Conservation (phyloP, 2,888 invertebrate genomes). For the Tipula confusa region DNA sequence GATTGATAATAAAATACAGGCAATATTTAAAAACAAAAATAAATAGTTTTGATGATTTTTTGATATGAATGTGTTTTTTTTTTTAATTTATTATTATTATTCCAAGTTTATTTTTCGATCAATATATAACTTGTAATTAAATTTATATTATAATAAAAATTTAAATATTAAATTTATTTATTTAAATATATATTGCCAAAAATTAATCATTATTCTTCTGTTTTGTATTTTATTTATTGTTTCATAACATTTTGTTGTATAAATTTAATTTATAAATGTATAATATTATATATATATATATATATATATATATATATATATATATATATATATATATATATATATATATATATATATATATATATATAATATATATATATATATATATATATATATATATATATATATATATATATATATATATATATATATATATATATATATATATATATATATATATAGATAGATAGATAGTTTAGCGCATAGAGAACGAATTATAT, state of each 20-base stretch:
- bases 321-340: no score
- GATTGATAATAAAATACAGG: constrained; percentile 8
- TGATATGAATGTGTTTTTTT: constrained; percentile 14
- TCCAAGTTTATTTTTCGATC: background rate
- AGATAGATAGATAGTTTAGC: no score
- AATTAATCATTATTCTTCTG: background rate
- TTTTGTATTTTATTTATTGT: constrained; percentile 21
- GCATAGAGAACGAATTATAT: no score
- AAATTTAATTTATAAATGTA: background rate
- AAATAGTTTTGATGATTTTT: background rate
- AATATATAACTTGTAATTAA: background rate
- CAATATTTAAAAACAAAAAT: background rate
- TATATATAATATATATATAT: no score
- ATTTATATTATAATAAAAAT: background rate
- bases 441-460: no score
- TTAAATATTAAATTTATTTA: constrained; percentile 14
- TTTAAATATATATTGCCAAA: constrained; percentile 27
- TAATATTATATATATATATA: background rate
- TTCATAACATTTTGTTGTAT: constrained; percentile 20
- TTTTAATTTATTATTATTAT: background rate
- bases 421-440: no score
- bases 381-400: no score
- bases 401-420: no score
- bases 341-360: no score
- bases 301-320: no score